phyloP scores from a whole-genome alignment of 2,888 invertebrate genomes.

The Adelognathus sp. region DNA sequence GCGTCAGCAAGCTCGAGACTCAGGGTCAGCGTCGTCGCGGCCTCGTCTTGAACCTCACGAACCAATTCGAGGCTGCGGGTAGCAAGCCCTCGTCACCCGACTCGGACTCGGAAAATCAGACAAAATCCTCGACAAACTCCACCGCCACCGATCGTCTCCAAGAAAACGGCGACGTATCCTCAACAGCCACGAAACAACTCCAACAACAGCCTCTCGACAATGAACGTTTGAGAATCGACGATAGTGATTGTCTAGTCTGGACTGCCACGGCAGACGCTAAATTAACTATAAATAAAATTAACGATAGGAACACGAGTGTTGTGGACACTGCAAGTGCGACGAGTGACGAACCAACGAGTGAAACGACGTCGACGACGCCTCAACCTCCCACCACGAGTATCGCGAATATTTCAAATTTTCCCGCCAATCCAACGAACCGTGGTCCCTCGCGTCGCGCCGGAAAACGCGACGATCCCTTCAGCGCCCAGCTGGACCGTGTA shows the following conservation, averaged over 20 bases:
- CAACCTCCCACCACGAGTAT: no score
- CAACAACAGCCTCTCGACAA: slow-evolving; percentile 48
- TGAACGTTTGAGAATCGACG: slow-evolving; percentile 77
- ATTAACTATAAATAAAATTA: slow-evolving; percentile 73
- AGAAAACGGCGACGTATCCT: slow-evolving; percentile 52
- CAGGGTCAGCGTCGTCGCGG: slow-evolving; percentile 81
- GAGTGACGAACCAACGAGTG: slow-evolving; percentile 52
- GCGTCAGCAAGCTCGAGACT: slow-evolving; percentile 88
- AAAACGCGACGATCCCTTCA: slow-evolving; percentile 86
- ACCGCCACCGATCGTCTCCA: slow-evolving; percentile 59
- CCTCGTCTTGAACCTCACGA: slow-evolving; percentile 83
- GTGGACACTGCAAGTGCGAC: slow-evolving; percentile 57
- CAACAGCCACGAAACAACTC: background rate
- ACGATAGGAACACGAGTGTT: slow-evolving; percentile 72
- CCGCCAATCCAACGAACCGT: no score
- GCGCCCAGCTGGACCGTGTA: slow-evolving; percentile 87
- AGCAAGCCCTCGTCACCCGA: slow-evolving; percentile 79
- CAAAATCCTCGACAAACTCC: slow-evolving; percentile 55
- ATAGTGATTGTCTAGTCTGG: slow-evolving; percentile 82
- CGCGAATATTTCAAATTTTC: no score
- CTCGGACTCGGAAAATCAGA: slow-evolving; percentile 65
- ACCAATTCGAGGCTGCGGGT: slow-evolving; percentile 82
- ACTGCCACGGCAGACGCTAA: slow-evolving; percentile 80
- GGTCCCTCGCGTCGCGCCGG: no score
- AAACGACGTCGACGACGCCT: slow-evolving; percentile 35